Evolutionary conservation across 2,797 vertebrate genomes (phyloP).

Genomic region (Gambelia wislizenii): DNA sequence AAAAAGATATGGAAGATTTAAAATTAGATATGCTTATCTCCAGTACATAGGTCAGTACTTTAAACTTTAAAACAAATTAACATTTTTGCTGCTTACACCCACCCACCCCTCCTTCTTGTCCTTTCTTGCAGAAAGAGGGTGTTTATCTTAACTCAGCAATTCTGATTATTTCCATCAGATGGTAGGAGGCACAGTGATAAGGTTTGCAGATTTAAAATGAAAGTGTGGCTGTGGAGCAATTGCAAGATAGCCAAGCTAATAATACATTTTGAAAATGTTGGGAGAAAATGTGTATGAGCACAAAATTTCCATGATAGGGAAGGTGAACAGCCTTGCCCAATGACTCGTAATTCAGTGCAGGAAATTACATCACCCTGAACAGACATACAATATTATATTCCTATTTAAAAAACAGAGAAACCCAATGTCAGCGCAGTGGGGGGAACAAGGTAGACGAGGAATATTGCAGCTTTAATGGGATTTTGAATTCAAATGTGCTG

Average conservation of each 20-base stretch:
- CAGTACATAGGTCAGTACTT: conserved; percentile 73
- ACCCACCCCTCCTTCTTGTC: conserved; percentile 18
- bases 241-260: conserved; percentile 65
- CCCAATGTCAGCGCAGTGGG: conserved; percentile 79
- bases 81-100: conserved; percentile 54
- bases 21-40: conserved; percentile 81
- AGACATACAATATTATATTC: conserved; percentile 78
- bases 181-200: conserved; percentile 67
- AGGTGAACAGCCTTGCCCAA: conserved; percentile 73
- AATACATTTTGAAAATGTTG: conserved; percentile 73
- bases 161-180: conserved; percentile 73
- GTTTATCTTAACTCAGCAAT: conserved; percentile 79
- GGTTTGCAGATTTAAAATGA: conserved; percentile 72
- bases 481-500: conserved; percentile 90
- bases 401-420: conserved; percentile 85
- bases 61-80: conserved; percentile 76
- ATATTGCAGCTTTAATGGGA: conserved; percentile 89
- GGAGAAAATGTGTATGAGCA: conserved; percentile 64
- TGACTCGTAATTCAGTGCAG: conserved; percentile 71
- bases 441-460: conserved; percentile 76
- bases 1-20: conserved; percentile 79
- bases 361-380: conserved; percentile 75
- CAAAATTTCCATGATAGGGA: conserved; percentile 71
- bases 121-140: conserved; percentile 51
- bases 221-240: conserved; percentile 65